A percentile compares a stretch with the other conserved stretches of the same genome.
These are phyloP conservation scores for Puffinus mauretanicus DNA, from an alignment of 2,113 vertebrate species.

Conservation along the genomic window DNA sequence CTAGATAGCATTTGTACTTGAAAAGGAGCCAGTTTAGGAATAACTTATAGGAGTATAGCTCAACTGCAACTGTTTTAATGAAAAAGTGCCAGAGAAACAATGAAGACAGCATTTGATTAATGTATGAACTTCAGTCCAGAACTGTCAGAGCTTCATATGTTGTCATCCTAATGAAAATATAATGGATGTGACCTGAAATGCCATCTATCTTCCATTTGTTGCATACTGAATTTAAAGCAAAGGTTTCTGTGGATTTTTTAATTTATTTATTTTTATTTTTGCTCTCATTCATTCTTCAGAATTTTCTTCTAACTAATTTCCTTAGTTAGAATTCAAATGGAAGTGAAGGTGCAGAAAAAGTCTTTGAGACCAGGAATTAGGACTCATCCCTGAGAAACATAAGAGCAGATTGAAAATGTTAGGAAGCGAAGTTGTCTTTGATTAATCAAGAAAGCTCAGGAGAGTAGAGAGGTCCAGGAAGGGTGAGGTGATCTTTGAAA, in stretches of 20 bases:
- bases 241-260: neutral
- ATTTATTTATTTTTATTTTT: neutral
- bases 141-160: neutral
- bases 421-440: neutral
- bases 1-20: neutral
- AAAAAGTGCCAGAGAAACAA: neutral
- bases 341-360: neutral
- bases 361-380: neutral
- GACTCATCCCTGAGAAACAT: neutral
- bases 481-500: neutral
- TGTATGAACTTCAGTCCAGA: neutral
- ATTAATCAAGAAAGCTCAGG: neutral
- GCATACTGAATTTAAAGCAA: neutral
- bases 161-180: slow-evolving; percentile 21
- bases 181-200: slow-evolving; percentile 21
- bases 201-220: neutral
- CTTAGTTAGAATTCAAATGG: neutral
- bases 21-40: neutral
- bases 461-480: neutral
- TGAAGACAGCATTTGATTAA: slow-evolving; percentile 40
- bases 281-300: neutral
- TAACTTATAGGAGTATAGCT: neutral
- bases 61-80: neutral
- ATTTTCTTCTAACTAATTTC: neutral
- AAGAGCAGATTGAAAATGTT: neutral